A percentile compares a stretch with the other conserved stretches of the same genome.
These are phyloP conservation scores for Parapristionchus giblindavisi DNA, from an alignment of 2,888 invertebrate species.

Conservation along the genomic window DNA sequence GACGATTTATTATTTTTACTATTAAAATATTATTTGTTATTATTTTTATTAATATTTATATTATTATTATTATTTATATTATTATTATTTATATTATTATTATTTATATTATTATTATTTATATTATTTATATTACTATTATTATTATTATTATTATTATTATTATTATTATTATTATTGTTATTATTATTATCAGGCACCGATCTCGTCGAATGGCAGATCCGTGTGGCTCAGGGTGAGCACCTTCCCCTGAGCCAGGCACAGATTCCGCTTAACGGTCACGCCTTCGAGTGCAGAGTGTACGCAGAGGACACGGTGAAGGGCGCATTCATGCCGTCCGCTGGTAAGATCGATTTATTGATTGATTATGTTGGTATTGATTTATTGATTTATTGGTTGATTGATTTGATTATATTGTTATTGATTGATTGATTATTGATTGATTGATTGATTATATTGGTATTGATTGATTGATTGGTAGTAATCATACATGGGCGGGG, in stretches of 20 bases:
- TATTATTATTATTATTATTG: neutral
- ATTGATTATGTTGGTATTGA: neutral
- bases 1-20: too few relatives aligned
- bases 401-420: neutral
- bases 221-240: conserved; percentile 85
- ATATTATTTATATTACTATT: conserved; percentile 80
- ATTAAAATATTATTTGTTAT: too few relatives aligned
- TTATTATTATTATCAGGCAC: conserved; percentile 49
- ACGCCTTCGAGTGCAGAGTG: conserved; percentile 94
- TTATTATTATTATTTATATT: conserved; percentile 81
- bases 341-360: conserved; percentile 73
- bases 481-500: too few relatives aligned
- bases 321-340: conserved; percentile 90
- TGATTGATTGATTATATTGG: too few relatives aligned
- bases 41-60: neutral
- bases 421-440: too few relatives aligned
- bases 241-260: conserved; percentile 76
- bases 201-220: conserved; percentile 97
- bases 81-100: neutral
- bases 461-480: too few relatives aligned
- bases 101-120: neutral
- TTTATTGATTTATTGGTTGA: neutral
- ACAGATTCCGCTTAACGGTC: conserved; percentile 73
- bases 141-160: neutral
- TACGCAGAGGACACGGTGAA: conserved; percentile 80